Evolutionary conservation across 2,113 vertebrate genomes (phyloP).

Genomic region (Mormyrus lacerda): DNA sequence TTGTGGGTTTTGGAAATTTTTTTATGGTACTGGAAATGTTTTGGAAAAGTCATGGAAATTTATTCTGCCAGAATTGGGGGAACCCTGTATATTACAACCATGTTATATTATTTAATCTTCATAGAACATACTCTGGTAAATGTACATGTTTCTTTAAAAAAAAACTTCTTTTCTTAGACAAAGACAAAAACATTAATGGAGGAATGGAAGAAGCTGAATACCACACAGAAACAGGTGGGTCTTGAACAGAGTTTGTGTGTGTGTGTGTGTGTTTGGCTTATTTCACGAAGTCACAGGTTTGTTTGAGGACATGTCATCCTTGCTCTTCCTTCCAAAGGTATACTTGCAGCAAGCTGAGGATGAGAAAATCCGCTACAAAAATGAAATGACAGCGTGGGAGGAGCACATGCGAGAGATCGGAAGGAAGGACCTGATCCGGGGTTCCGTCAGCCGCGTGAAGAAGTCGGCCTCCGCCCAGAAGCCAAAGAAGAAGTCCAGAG

Average conservation of each 20-base stretch:
- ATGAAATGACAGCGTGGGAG: conserved; percentile 85
- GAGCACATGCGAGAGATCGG: conserved; percentile 80
- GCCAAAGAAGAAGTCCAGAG: conserved; percentile 17
- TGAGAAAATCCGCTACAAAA: conserved; percentile 80
- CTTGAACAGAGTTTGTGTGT: neutral
- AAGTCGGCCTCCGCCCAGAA: neutral
- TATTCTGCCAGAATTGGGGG: too few species aligned
- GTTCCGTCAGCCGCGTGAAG: neutral
- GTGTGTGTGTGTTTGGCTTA: neutral
- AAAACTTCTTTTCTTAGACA: conserved; percentile 49
- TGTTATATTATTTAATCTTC: neutral
- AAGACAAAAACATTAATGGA: conserved; percentile 68
- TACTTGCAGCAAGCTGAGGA: conserved; percentile 80
- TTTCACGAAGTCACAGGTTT: neutral
- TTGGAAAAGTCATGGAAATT: too few species aligned
- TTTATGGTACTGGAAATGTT: too few species aligned
- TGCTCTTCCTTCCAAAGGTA: conserved; percentile 52
- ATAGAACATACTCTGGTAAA: neutral
- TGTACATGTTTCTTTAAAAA: neutral
- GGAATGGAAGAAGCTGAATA: conserved; percentile 62
- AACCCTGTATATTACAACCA: neutral
- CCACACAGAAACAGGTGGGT: conserved; percentile 73
- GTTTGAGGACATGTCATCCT: neutral
- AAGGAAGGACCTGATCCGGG: conserved; percentile 71
- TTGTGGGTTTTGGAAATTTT: too few species aligned